Conservation (phyloP, 2,797 vertebrate species). For the Cyprinella venusta region DNA sequence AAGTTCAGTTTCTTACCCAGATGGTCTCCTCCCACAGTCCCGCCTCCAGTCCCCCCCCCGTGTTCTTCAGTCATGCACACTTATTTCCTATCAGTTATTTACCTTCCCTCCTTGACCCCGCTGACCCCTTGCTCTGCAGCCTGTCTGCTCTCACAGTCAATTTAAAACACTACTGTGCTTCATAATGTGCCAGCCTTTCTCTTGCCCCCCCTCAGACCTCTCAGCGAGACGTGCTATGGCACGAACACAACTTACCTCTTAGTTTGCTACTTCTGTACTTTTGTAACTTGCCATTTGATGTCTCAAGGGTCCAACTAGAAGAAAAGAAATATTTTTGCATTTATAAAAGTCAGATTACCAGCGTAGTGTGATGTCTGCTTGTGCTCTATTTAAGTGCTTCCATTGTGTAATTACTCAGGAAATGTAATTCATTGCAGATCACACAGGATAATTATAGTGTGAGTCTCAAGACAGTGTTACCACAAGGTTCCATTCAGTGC, state of each 20-base stretch:
- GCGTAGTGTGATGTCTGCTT: background rate
- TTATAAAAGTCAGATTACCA: background rate
- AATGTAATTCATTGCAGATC: slow-evolving; percentile 44
- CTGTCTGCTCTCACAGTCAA: slow-evolving; percentile 42
- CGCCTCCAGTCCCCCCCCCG: background rate
- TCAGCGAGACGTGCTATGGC: background rate
- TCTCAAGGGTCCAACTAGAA: background rate
- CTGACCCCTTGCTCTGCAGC: slow-evolving; percentile 22
- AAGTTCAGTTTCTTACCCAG: slow-evolving; percentile 3
- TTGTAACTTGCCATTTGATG: slow-evolving; percentile 15
- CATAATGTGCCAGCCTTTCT: slow-evolving; percentile 56
- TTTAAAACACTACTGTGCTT: slow-evolving; percentile 61
- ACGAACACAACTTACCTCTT: background rate
- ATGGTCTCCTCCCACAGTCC: slow-evolving; percentile 3
- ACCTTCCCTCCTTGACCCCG: slow-evolving; percentile 28
- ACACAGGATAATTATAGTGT: slow-evolving; percentile 40
- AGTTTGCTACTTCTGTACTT: slow-evolving; percentile 11
- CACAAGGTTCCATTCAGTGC: slow-evolving; percentile 20
- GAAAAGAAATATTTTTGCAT: background rate
- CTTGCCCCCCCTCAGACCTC: background rate
- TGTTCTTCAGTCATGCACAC: slow-evolving; percentile 20
- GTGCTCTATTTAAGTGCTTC: slow-evolving; percentile 21
- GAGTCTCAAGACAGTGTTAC: slow-evolving; percentile 33
- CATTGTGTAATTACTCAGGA: slow-evolving; percentile 9
- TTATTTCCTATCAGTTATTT: slow-evolving; percentile 44